Evolutionary conservation across 23 tunicate species (phyloP).

Genomic region (Halocynthia aurantium): DNA sequence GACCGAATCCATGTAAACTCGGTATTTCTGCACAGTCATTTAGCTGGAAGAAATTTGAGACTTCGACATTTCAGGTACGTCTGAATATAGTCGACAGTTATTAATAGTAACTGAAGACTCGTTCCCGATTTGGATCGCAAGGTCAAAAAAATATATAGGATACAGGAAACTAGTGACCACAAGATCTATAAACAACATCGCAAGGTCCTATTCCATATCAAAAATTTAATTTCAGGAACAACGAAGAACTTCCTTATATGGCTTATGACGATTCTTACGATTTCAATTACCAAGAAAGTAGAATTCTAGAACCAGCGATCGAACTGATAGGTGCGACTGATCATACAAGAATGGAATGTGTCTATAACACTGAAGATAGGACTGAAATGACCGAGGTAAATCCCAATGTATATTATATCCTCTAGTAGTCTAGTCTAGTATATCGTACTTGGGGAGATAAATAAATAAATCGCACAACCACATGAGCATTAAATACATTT

Average conservation of each 20-base stretch:
- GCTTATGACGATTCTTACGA: conserved; percentile 38
- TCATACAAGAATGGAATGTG: conserved; percentile 32
- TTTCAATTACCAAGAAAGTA: conserved; percentile 53
- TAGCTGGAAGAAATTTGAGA: conserved; percentile 11
- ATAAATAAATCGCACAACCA: no score
- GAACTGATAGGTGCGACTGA: conserved; percentile 14
- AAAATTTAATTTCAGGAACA: conserved; percentile 3
- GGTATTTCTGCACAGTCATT: conserved; percentile 27
- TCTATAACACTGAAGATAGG: conserved; percentile 20
- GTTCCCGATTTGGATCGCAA: no score
- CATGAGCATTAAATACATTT: no score
- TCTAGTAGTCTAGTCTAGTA: no score
- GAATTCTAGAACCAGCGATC: conserved; percentile 15
- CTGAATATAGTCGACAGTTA: no score
- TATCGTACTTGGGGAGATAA: no score
- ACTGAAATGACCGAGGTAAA: conserved; percentile 31
- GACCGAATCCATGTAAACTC: conserved; percentile 21
- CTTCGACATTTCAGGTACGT: conserved; percentile 35
- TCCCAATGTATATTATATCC: no score
- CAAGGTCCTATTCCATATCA: background rate
- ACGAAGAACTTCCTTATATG: conserved; percentile 25
- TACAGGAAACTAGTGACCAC: no score
- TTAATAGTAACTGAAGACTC: no score
- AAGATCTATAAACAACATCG: background rate
- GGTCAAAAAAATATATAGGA: no score